phyloP scores from a whole-genome alignment of 2,888 invertebrate species.

The Ennomos fuscantarius region DNA sequence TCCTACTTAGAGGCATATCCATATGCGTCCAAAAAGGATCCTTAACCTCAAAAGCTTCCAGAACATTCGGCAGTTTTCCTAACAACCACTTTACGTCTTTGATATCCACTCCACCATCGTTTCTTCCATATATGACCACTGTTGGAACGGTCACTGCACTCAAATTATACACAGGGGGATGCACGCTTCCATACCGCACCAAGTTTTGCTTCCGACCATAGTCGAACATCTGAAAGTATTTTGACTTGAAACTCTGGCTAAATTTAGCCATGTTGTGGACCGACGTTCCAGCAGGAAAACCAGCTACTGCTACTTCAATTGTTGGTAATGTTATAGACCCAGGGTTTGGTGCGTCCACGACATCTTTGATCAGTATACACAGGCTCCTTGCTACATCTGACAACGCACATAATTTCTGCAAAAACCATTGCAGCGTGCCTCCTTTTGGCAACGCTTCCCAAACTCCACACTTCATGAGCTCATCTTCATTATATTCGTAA shows the following conservation, averaged over 20 bases:
- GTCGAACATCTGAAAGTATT: constrained; percentile 59
- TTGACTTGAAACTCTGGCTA: constrained; percentile 54
- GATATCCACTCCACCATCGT: constrained; percentile 85
- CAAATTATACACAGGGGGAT: constrained; percentile 60
- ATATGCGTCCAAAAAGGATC: constrained; percentile 64
- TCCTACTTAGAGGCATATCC: constrained; percentile 39
- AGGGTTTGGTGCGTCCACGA: constrained; percentile 47
- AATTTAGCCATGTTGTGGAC: constrained; percentile 60
- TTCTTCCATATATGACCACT: constrained; percentile 60
- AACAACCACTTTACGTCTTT: constrained; percentile 83
- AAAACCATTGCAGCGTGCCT: constrained; percentile 49
- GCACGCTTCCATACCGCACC: constrained; percentile 51
- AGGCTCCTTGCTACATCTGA: constrained; percentile 43
- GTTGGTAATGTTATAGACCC: constrained; percentile 56
- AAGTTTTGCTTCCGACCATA: constrained; percentile 59
- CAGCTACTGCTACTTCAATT: constrained; percentile 45
- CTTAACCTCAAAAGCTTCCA: constrained; percentile 81
- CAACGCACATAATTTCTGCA: constrained; percentile 55
- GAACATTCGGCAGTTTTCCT: constrained; percentile 81
- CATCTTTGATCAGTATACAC: constrained; percentile 51
- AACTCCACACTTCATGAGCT: constrained; percentile 42
- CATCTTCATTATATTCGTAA: constrained; percentile 39
- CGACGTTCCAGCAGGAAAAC: constrained; percentile 65
- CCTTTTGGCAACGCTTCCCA: constrained; percentile 58
- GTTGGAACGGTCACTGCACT: constrained; percentile 56